Conservation (phyloP, 2,113 vertebrate genomes). For the Upupa epops region DNA sequence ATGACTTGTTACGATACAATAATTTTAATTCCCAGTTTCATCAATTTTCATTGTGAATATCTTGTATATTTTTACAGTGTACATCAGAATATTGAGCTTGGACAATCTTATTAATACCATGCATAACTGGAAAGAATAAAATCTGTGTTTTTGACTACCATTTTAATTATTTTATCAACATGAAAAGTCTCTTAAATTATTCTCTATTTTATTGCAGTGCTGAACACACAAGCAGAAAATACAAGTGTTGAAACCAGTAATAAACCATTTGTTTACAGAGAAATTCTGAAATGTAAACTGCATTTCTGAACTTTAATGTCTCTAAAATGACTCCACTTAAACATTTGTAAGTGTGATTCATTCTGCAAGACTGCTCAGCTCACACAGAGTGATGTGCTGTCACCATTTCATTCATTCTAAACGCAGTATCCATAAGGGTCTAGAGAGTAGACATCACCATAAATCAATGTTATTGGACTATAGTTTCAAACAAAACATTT, state of each 20-base stretch:
- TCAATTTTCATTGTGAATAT: slow-evolving; percentile 1
- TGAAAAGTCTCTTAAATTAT: not conserved
- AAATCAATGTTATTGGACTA: slow-evolving; percentile 76
- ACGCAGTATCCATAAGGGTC: slow-evolving; percentile 65
- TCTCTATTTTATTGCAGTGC: not conserved
- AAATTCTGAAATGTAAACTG: slow-evolving; percentile 42
- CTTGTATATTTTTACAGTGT: not conserved
- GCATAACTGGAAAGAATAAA: not conserved
- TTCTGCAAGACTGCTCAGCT: slow-evolving; percentile 23
- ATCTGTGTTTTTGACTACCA: not conserved
- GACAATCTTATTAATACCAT: not conserved
- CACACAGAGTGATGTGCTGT: slow-evolving; percentile 62
- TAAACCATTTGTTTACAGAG: slow-evolving; percentile 17
- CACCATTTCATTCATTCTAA: slow-evolving; percentile 71
- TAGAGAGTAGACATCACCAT: slow-evolving; percentile 71
- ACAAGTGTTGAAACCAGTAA: not conserved
- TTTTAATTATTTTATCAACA: not conserved
- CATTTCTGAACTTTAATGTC: slow-evolving; percentile 54
- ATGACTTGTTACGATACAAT: not conserved
- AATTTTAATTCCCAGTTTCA: not conserved
- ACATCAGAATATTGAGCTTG: not conserved
- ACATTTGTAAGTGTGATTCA: slow-evolving; percentile 47
- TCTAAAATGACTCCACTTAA: slow-evolving; percentile 50
- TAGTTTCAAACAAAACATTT: slow-evolving; percentile 78
- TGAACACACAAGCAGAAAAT: not conserved